Evolutionary conservation across 2,113 vertebrate genomes (phyloP), one percentile per base, ranked within the genome.

Genomic region (Melanerpes formicivorus): DNA sequence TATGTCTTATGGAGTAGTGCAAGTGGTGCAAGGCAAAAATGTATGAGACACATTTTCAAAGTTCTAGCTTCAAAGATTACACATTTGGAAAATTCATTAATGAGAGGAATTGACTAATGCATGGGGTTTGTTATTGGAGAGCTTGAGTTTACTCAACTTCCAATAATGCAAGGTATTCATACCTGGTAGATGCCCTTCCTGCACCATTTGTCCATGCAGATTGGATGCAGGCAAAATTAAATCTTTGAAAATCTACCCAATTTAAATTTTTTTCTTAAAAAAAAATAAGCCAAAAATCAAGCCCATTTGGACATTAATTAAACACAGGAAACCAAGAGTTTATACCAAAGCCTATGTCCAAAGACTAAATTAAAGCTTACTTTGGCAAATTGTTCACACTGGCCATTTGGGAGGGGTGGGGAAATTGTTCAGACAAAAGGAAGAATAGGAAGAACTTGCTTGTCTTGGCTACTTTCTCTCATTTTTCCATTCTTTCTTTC

Each of bases 361-460:
- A 93, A 89, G 72, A 79, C 82, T 90, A 91, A 85, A 90, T 88
- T 96, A 93, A 97, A 97, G 96, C 97, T 98, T 97, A 96, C 88
- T 96, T 97, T 98, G 97, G 97, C 97, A 97, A 89, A 94, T 77
- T 30, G 10, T 25, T 70, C 16, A 55, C 69, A 77, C 67, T 46
- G 88, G 96, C 87, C 69, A 86, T 91, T 96, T 94, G 95, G 96
- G 93, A 97, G 90, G 95, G 96, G 93, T 94, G 90, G 80, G 88
- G 95, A 95, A 86, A 70, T 82, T 92, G 78, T 95, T 96, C 96
- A 97, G 96, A 96, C 95, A 96, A 90, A 95, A 95, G 92, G 86
- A 97, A 97, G 97, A 97, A 93, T 97, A 97, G 94, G 97, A 97
- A 97, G 96, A 96, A 96, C 96, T 97, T 97, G 97, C 97, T 98